Evolutionary conservation across 2,797 vertebrate species (phyloP), one percentile per base, ranked within the genome.

Genomic region (Parauchenoglanis punctatus): DNA sequence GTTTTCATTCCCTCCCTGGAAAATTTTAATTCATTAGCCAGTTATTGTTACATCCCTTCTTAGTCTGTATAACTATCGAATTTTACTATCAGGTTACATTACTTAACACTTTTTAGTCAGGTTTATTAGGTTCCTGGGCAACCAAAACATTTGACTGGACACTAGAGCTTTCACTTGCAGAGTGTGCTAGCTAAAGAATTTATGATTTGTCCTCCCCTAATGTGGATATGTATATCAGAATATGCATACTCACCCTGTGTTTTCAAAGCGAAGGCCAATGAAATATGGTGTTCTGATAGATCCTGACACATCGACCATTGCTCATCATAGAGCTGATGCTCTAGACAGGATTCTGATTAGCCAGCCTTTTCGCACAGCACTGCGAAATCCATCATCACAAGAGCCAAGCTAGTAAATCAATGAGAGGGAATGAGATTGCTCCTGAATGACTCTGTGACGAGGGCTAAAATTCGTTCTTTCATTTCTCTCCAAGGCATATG

Each of bases 331-430:
- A 63, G 40, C 46, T 76, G 67, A 85, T 86, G 84, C 81, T 90
- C 46, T 67, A 61, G 81, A 89, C 70, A 85, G 85, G 11, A 87
- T 49, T 84, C 84, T 84, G 87, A 91, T 92, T 88, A 90, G 85
- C 61, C 76, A 68, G 54, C 81, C 88, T 89, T 89, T 92, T 90
- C 52, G 58, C 44, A 84, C 84, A 86, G 88, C 89, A 76, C 84
- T 25, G 49, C 35, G 87, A 92, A 89, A 93, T 93, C 91, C 88
- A 92, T 94, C 92, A 93, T 77, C 44, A 84, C 49, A 13, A 76
- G 78, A 86, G 81, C 89, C 76, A 89, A 35, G 78, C 89, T 58
- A 81, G 81, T 72, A 86, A 89, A 87, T 88, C 88, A 89, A 91
- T 93, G 90, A 81, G 54, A 56, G 89, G 87, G 58, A 89, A 91